A percentile compares a stretch with the other conserved stretches of the same genome.
phyloP scores from a whole-genome alignment of 1,140 invertebrate species.

The Drosophila sproati region DNA sequence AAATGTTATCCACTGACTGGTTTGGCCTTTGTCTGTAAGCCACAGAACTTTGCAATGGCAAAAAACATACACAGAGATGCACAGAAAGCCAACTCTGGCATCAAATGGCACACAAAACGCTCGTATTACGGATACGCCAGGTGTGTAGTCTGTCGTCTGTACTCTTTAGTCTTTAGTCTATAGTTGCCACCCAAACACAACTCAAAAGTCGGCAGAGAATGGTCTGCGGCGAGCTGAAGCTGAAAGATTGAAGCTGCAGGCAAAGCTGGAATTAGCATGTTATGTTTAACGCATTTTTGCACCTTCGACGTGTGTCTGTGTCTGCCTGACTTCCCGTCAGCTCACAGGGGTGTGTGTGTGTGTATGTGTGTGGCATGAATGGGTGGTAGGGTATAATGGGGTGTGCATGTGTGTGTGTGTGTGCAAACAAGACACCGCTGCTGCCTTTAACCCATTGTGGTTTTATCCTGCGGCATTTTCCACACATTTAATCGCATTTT shows the following conservation, averaged over 20 bases:
- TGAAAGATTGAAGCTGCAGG: conserved; percentile 71
- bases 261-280: conserved; percentile 73
- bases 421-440: conserved; percentile 69
- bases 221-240: conserved; percentile 34
- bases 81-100: conserved; percentile 34
- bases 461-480: conserved; percentile 69
- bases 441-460: conserved; percentile 65
- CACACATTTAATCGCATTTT: conserved; percentile 81
- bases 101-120: conserved; percentile 74
- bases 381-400: neutral
- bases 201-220: neutral
- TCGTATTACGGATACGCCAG: conserved; percentile 64
- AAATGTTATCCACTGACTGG: conserved; percentile 9
- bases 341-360: conserved; percentile 22
- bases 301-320: conserved; percentile 59
- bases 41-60: conserved; percentile 49
- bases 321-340: conserved; percentile 19
- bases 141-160: conserved; percentile 9
- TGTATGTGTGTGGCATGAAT: conserved; percentile 12
- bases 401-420: conserved; percentile 32
- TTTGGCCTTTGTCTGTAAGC: conserved; percentile 30
- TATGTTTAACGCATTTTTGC: conserved; percentile 82
- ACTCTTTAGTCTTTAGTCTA: neutral
- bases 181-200: neutral
- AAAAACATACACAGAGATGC: neutral